These are phyloP conservation scores for Hemiscyllium ocellatum DNA, from an alignment of 2,113 vertebrate species.

Conservation along the genomic window DNA sequence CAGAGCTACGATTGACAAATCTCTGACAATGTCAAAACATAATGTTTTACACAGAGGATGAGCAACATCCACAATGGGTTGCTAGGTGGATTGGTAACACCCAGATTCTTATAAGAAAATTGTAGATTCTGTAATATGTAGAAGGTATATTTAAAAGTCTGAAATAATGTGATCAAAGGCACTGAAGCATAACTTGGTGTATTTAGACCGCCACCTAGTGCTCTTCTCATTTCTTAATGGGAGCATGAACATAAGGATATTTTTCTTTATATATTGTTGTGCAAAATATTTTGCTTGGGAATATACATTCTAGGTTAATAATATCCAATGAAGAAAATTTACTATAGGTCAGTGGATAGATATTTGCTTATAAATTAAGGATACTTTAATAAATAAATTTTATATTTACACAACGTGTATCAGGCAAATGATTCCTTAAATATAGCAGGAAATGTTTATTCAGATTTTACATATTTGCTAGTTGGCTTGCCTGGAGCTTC, in stretches of 20 bases:
- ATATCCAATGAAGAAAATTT: too few relatives aligned
- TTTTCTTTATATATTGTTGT: too few relatives aligned
- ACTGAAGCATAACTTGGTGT: background rate
- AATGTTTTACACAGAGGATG: background rate
- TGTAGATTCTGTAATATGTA: background rate
- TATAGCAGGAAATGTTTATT: background rate
- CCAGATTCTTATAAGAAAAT: background rate
- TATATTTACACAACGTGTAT: background rate
- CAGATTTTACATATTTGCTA: background rate
- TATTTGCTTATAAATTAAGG: background rate
- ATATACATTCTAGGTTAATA: too few relatives aligned
- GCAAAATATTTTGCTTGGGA: too few relatives aligned
- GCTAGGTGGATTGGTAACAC: background rate
- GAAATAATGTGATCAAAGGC: background rate
- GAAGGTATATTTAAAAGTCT: background rate
- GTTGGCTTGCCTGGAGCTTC: background rate
- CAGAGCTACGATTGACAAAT: background rate
- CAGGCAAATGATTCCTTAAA: background rate
- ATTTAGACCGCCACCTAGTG: slow-evolving; percentile 5
- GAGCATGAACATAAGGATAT: too few relatives aligned
- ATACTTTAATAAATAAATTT: background rate
- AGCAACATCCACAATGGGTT: background rate
- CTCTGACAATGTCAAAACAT: background rate
- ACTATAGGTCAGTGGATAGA: background rate
- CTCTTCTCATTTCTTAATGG: background rate